Conservation (phyloP, 2,113 vertebrate genomes). For the Asarcornis scutulata region DNA sequence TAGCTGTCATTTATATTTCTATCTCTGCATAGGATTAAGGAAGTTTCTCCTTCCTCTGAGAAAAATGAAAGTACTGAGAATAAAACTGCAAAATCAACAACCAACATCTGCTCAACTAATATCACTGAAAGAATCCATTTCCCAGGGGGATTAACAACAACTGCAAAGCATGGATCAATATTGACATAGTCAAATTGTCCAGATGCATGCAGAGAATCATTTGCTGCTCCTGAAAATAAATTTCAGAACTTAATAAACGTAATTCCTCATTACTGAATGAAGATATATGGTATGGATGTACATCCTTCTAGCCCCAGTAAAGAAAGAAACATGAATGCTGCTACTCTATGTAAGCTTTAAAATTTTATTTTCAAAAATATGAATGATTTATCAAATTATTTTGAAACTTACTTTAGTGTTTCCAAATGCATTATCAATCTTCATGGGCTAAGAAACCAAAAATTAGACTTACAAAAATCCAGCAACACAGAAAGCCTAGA, state of each 20-base stretch:
- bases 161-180: background rate
- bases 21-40: background rate
- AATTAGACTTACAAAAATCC: background rate
- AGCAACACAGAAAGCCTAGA: accelerated
- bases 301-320: background rate
- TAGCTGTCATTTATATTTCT: conserved; percentile 31
- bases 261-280: background rate
- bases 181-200: conserved; percentile 2
- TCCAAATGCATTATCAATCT: accelerated
- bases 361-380: background rate
- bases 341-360: background rate
- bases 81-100: conserved; percentile 6
- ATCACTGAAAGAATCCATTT: background rate
- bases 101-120: background rate
- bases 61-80: background rate
- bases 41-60: conserved; percentile 6
- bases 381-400: background rate
- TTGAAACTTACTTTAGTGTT: background rate
- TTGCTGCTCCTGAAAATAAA: background rate
- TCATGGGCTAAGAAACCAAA: background rate
- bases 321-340: background rate
- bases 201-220: background rate
- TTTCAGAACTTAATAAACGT: background rate
- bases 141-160: conserved; percentile 2
- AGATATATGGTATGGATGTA: background rate